Evolutionary conservation across 2,797 vertebrate genomes (phyloP), one percentile per base, ranked within the genome.

Genomic region (Brachyrhaphis roseni): DNA sequence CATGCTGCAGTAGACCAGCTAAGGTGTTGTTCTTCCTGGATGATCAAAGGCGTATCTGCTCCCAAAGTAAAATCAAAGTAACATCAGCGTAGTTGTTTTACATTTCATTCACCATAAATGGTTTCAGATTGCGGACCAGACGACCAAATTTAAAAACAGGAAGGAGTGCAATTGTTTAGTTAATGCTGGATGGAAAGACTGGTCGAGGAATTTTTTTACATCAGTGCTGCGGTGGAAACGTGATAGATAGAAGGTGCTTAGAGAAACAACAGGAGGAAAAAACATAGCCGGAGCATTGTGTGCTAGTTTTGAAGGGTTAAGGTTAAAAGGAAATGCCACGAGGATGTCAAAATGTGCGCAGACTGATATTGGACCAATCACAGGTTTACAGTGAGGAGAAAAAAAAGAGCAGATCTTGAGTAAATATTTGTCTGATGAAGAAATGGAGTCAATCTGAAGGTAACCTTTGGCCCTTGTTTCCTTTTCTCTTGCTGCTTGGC

Each of bases 361-460:
- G 88, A 79, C 91, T 93, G 90, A 89, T 81, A 87, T 83, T 59
- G 47, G 36, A 76, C 77, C 87, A 92, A 86, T 70, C 84, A 88
- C 94, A 90, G 90, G 80, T 70, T 90, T 81, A 78, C 74, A 83
- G 87, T 86, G 82, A 59, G 73, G 28, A 77, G 43, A 4, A 49
- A 53, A 26, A 51, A 77, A 31, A 26, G 18, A 71, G 18, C 47
- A 2, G 28, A 78, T 87, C 81, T 79, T 81, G 84, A 87, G 82
- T 78, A 93, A 94, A 95, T 94, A 92, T 94, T 93, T 93, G 81
- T 92, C 68, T 78, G 70, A 70, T 78, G 57, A 72, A 75, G 78
- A 82, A 86, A 82, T 80, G 82, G 51, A 64, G 36, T 85, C 64
- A 62, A 78, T 87, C 80, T 83, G 12, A 82, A 28, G 72, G 39